These are phyloP conservation scores for Drosophila mimetica DNA, from an alignment of 2,888 invertebrate genomes.

Conservation along the genomic window DNA sequence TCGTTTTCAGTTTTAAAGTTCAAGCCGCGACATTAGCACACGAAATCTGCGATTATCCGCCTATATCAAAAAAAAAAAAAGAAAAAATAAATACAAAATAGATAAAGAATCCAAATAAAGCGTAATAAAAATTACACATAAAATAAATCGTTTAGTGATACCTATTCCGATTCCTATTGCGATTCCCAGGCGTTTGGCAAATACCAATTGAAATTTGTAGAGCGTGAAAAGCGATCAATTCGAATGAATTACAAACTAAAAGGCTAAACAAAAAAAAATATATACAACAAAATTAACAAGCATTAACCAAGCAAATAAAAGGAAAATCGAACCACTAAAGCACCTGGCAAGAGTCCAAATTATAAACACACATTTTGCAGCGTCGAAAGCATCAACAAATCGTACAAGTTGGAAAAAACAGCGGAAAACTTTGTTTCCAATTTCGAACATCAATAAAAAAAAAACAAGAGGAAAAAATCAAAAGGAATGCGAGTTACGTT, in stretches of 20 bases:
- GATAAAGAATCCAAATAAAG: conserved; percentile 5
- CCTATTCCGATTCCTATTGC: background rate
- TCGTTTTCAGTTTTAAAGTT: conserved; percentile 76
- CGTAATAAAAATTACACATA: conserved; percentile 5
- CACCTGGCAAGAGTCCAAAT: conserved; percentile 27
- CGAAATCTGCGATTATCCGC: conserved; percentile 73
- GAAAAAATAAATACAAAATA: background rate
- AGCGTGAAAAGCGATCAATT: conserved; percentile 41
- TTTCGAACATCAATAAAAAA: background rate
- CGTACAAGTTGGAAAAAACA: conserved; percentile 16
- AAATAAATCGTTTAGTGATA: conserved; percentile 21
- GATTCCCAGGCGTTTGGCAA: conserved; percentile 12
- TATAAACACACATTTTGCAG: conserved; percentile 21
- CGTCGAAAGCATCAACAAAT: conserved; percentile 9
- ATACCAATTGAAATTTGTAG: conserved; percentile 30
- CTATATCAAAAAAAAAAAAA: too few relatives aligned
- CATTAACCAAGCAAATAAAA: conserved; percentile 14
- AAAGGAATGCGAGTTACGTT: background rate
- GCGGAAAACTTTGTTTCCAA: conserved; percentile 24
- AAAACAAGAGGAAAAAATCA: background rate
- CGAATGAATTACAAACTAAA: conserved; percentile 28
- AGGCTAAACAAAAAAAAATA: conserved; percentile 5
- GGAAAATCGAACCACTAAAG: conserved; percentile 21
- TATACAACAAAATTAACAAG: conserved; percentile 7
- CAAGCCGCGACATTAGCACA: conserved; percentile 79